Conservation (phyloP, 2,113 vertebrate genomes). For the Dunckerocampus dactyliophorus region DNA sequence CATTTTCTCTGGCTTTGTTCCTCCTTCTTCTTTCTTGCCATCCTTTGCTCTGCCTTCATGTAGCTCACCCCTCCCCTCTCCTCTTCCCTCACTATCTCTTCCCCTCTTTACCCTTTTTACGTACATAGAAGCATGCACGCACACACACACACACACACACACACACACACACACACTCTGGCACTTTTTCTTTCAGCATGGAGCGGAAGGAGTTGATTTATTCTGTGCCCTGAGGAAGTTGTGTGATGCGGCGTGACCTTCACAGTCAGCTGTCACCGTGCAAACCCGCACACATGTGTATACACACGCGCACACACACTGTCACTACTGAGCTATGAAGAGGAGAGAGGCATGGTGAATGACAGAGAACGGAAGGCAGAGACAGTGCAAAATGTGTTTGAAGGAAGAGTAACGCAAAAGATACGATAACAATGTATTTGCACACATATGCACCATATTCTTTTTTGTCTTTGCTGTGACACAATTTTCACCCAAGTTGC, state of each 20-base stretch:
- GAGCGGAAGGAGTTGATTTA: slow-evolving; percentile 89
- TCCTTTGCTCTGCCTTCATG: slow-evolving; percentile 47
- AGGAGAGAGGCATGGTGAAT: slow-evolving; percentile 39
- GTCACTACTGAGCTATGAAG: slow-evolving; percentile 59
- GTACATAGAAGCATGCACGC: neutral
- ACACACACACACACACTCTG: slow-evolving; percentile 5
- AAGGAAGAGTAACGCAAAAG: slow-evolving; percentile 6
- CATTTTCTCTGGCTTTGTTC: slow-evolving; percentile 85
- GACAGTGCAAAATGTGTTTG: slow-evolving; percentile 40
- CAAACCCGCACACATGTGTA: slow-evolving; percentile 18
- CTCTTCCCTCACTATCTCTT: slow-evolving; percentile 31
- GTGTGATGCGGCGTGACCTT: slow-evolving; percentile 97
- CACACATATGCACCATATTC: slow-evolving; percentile 1
- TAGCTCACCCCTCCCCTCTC: slow-evolving; percentile 7
- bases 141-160: slow-evolving; percentile 5
- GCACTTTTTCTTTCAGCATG: slow-evolving; percentile 38
- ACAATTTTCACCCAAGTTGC: slow-evolving; percentile 2
- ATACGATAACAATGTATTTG: neutral
- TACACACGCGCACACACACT: slow-evolving; percentile 20
- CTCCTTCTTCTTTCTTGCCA: slow-evolving; percentile 38
- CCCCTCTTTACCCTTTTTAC: slow-evolving; percentile 35
- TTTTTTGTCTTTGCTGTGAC: slow-evolving; percentile 12
- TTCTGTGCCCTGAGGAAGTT: slow-evolving; percentile 98
- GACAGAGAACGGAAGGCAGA: slow-evolving; percentile 33
- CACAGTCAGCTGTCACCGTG: slow-evolving; percentile 80